Base-by-base conservation (phyloP, 2,888 invertebrate genomes). In the Adela reaumurella region DNA sequence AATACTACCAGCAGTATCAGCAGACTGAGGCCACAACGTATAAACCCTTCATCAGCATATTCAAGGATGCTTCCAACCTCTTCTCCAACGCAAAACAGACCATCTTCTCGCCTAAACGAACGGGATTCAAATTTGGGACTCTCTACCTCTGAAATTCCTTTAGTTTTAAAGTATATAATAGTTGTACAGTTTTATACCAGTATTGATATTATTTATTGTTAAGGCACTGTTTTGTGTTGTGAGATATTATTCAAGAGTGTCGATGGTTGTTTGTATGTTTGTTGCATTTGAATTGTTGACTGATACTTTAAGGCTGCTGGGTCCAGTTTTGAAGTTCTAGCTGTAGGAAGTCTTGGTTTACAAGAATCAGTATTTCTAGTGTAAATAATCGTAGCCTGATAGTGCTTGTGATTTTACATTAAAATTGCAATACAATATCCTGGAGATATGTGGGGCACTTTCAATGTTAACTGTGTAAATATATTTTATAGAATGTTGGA, bases 31-130 rank as follows among this genome's bases (percentile, higher is more conserved):
- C 70, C 17, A 64, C 74, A 2, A 76, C 77, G 24, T 74, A 67
- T 60, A 72, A 77, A 54, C 80, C 80, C 41, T 63, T 80, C 47
- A 65, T 79, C 55, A 79, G 70, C 56, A 66, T 80, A 55, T 66
- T 80, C 59, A 77, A 78, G 59, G 70, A 74, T 46, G 74, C 77
- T 17, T 64, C 77, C 8, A 72, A 71, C 54, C 59, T 77, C 14
- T 70, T 80, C 54, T 61, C 63, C 14, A 74, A 78, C 57, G 49
- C 51, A 18, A 53, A 43, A 43, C 17, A 43, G 10, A 17, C 11
- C 43, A 43, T 43, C 10, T 52, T 55, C 19, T 44, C 50, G 4
- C 64, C 73, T 42, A 79, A 79, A 57, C 61, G 72, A 17, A 64
- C 68, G 60, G 70, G 61, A 16, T 63, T 77, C 52, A 62, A 74